phyloP scores from a whole-genome alignment of 2,888 invertebrate species.

The Malthinus seriepunctatus region DNA sequence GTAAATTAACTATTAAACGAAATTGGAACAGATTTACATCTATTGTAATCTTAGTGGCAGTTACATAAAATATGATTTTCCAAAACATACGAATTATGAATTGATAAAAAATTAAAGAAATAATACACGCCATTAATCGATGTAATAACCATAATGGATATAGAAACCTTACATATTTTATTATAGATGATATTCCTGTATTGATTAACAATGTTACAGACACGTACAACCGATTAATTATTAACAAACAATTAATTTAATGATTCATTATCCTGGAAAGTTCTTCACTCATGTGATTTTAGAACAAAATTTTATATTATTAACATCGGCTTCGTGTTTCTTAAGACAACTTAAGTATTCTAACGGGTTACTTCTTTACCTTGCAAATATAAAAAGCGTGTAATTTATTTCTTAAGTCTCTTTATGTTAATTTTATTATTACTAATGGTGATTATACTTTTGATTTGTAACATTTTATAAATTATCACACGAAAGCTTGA shows the following conservation, averaged over 20 bases:
- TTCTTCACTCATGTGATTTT: conserved; percentile 13
- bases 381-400: conserved; percentile 19
- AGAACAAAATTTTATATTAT: conserved; percentile 17
- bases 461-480: conserved; percentile 24
- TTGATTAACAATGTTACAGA: conserved; percentile 20
- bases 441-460: conserved; percentile 24
- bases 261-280: conserved; percentile 20
- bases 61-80: conserved; percentile 7
- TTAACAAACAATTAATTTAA: conserved; percentile 23
- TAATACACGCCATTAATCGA: not conserved
- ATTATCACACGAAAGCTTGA: conserved; percentile 19
- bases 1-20: conserved; percentile 16
- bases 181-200: conserved; percentile 7
- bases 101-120: too few species aligned
- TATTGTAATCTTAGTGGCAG: conserved; percentile 12
- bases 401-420: conserved; percentile 22
- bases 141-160: not conserved
- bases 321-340: conserved; percentile 1
- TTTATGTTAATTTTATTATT: conserved; percentile 27
- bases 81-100: too few species aligned
- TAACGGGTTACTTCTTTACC: conserved; percentile 19
- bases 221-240: conserved; percentile 12
- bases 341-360: conserved; percentile 4
- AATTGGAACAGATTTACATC: conserved; percentile 10
- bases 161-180: conserved; percentile 15